These are phyloP conservation scores for Pocota personata DNA, from an alignment of 2,888 invertebrate genomes.

Conservation along the genomic window DNA sequence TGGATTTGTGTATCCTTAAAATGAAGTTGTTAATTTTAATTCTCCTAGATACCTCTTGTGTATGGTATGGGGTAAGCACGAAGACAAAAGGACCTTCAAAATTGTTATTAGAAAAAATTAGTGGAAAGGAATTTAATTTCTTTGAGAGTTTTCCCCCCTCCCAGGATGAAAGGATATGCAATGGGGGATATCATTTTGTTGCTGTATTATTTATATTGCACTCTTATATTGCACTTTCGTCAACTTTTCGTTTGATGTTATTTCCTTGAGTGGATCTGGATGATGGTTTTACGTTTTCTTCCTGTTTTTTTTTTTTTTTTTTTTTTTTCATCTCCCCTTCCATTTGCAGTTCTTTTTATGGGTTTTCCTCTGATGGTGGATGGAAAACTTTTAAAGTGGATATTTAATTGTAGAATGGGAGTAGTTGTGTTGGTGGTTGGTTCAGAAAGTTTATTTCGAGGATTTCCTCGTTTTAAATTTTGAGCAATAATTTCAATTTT, in stretches of 20 bases:
- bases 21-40: slow-evolving; percentile 49
- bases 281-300: slow-evolving; percentile 14
- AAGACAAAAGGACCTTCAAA: neutral
- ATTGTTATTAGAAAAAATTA: slow-evolving; percentile 18
- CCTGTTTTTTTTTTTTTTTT: neutral
- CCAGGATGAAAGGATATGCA: neutral
- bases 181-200: slow-evolving; percentile 1
- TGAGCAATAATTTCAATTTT: slow-evolving; percentile 24
- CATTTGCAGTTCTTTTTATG: neutral
- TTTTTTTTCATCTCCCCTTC: neutral
- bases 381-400: slow-evolving; percentile 39
- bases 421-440: neutral
- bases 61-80: neutral
- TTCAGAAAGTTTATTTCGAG: neutral
- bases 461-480: neutral
- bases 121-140: neutral
- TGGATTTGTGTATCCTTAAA: slow-evolving; percentile 32
- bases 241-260: slow-evolving; percentile 1
- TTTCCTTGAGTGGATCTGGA: slow-evolving; percentile 34
- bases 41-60: neutral
- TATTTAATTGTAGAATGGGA: slow-evolving; percentile 39
- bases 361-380: neutral
- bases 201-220: neutral
- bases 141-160: neutral
- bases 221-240: neutral